These are phyloP conservation scores for Pycnomerus fuliginosus DNA, from an alignment of 2,888 invertebrate genomes.

Conservation along the genomic window DNA sequence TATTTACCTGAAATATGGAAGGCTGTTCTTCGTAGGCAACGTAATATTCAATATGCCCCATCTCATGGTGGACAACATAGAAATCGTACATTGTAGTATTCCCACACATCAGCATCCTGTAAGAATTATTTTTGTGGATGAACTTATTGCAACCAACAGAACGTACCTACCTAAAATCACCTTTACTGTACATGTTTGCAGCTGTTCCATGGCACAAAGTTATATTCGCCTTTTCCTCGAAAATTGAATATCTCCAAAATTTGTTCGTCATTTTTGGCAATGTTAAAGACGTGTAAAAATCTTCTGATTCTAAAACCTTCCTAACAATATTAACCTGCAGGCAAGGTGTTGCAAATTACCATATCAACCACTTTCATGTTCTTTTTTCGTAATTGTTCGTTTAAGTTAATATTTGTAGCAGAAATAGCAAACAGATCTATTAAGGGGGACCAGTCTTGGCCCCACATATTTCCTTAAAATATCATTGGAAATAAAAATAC, in stretches of 20 bases:
- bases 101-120: conserved; percentile 66
- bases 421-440: conserved; percentile 58
- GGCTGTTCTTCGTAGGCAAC: conserved; percentile 68
- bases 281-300: conserved; percentile 67
- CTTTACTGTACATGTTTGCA: conserved; percentile 66
- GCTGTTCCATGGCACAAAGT: conserved; percentile 70
- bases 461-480: conserved; percentile 65
- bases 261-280: conserved; percentile 60
- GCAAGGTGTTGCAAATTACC: no score
- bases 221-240: conserved; percentile 48
- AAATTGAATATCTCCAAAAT: conserved; percentile 65
- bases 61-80: conserved; percentile 69
- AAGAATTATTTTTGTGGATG: conserved; percentile 23
- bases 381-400: conserved; percentile 54
- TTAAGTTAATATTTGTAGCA: conserved; percentile 52
- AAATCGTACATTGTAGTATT: conserved; percentile 62
- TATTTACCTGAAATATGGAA: conserved; percentile 60
- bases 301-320: conserved; percentile 63
- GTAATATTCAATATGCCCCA: conserved; percentile 74
- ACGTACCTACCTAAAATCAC: conserved; percentile 62
- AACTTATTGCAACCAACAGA: background rate
- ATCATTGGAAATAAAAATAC: background rate
- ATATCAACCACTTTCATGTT: conserved; percentile 62
- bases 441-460: conserved; percentile 67
- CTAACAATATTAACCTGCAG: no score